A percentile compares a stretch with the other conserved stretches of the same genome.
phyloP scores from a whole-genome alignment of 2,113 vertebrate species.

The Leuciscus idus region DNA sequence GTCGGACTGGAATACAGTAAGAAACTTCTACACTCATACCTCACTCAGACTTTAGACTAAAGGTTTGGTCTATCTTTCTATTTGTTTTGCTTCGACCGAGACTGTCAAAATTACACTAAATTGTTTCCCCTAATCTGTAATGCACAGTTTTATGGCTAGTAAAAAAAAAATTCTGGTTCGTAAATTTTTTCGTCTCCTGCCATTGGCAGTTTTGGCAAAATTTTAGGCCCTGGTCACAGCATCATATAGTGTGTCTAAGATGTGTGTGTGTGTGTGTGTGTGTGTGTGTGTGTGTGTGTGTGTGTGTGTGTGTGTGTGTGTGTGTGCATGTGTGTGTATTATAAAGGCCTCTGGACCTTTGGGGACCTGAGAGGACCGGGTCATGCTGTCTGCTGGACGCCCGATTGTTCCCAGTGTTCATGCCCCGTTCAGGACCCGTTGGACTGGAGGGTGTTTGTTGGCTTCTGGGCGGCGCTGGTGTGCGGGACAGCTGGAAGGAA shows the following conservation, averaged over 20 bases:
- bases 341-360: constrained; percentile 86
- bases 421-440: constrained; percentile 69
- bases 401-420: constrained; percentile 87
- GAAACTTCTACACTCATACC: not conserved
- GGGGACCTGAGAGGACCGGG: constrained; percentile 62
- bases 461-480: constrained; percentile 73
- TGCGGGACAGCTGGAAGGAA: constrained; percentile 75
- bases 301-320: not conserved
- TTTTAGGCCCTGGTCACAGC: not conserved
- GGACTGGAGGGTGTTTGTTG: constrained; percentile 79
- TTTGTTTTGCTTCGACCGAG: too few species aligned
- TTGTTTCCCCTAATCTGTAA: too few species aligned
- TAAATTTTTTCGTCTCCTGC: too few species aligned
- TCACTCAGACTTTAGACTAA: not conserved
- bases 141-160: too few species aligned
- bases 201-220: too few species aligned
- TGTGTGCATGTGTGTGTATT: too few species aligned
- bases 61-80: not conserved
- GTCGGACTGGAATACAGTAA: constrained; percentile 83
- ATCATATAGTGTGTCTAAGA: not conserved
- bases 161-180: too few species aligned
- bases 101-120: too few species aligned
- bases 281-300: too few species aligned
- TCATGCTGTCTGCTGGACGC: constrained; percentile 75
- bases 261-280: not conserved